Percentiles rank a stretch among this genome's conserved stretches.
phyloP scores from a whole-genome alignment of 2,113 vertebrate species.

The Baryphthengus martii region DNA sequence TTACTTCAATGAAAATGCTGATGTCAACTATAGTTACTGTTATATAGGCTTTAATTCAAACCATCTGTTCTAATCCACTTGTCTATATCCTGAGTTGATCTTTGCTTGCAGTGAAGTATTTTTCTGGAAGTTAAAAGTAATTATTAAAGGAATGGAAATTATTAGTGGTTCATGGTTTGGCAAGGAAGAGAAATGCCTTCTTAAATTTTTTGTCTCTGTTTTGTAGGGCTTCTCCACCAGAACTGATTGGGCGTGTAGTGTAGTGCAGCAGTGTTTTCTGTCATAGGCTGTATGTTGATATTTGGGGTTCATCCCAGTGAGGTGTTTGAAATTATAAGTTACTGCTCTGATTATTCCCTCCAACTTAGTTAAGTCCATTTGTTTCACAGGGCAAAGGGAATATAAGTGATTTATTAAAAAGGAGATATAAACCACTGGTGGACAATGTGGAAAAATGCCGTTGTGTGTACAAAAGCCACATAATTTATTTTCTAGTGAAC shows the following conservation, averaged over 20 bases:
- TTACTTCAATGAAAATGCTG: background rate
- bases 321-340: background rate
- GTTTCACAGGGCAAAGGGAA: background rate
- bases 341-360: background rate
- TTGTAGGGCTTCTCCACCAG: background rate
- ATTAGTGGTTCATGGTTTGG: slow-evolving; percentile 19
- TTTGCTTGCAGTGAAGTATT: background rate
- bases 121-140: slow-evolving; percentile 10
- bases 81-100: background rate
- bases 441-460: background rate
- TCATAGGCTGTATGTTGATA: background rate
- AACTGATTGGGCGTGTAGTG: background rate
- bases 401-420: background rate
- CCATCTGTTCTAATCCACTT: background rate
- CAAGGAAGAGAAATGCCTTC: background rate
- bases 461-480: rapidly evolving
- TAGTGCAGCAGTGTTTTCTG: background rate
- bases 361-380: background rate
- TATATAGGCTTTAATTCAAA: slow-evolving; percentile 1
- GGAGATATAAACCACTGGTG: background rate
- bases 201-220: background rate
- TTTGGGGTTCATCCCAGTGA: background rate
- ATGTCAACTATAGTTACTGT: background rate
- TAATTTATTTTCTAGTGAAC: background rate
- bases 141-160: slow-evolving; percentile 48